Evolutionary conservation across 2,797 vertebrate genomes (phyloP).

Genomic region (Lagocephalus sceleratus): DNA sequence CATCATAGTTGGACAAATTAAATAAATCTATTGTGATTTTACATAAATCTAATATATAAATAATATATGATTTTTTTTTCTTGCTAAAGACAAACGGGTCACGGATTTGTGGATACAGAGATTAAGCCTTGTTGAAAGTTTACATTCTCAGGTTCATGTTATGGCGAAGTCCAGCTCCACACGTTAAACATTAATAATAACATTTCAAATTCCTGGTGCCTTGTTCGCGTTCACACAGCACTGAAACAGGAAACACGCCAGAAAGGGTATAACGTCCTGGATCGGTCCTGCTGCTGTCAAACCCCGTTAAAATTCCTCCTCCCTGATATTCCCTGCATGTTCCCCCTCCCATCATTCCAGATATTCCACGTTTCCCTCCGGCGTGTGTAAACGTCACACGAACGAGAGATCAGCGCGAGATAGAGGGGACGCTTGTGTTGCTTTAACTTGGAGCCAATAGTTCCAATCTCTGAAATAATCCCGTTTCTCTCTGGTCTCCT

Average conservation of each 20-base stretch:
- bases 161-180: no score
- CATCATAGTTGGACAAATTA: no score
- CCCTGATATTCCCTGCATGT: not conserved
- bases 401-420: conserved; percentile 26
- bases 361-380: conserved; percentile 1
- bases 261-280: not conserved
- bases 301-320: not conserved
- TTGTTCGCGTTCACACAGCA: not conserved
- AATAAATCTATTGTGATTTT: no score
- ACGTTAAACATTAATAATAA: no score
- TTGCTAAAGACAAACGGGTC: no score
- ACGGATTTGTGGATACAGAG: no score
- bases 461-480: conserved; percentile 64
- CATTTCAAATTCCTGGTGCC: no score
- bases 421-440: conserved; percentile 52
- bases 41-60: no score
- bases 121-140: no score
- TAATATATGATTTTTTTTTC: no score
- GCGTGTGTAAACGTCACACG: conserved; percentile 27
- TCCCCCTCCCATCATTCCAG: not conserved
- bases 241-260: not conserved
- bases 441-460: conserved; percentile 61
- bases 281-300: not conserved
- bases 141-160: no score
- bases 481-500: conserved; percentile 43